Percentiles rank a stretch among this genome's conserved stretches.
phyloP scores from a whole-genome alignment of 2,797 vertebrate species.

The Peromyscus aztecus region DNA sequence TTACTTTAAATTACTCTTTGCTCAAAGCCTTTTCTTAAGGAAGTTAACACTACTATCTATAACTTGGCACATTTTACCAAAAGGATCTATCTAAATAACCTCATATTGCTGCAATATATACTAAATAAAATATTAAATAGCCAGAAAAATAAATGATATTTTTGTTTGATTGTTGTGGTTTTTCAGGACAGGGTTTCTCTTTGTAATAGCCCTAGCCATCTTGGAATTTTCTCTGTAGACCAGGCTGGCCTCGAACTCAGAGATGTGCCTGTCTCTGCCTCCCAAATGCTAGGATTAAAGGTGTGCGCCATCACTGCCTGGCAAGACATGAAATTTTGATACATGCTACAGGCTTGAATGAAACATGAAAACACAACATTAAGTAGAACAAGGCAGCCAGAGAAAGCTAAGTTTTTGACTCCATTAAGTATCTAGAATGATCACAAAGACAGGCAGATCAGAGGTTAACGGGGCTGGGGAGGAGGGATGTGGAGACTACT shows the following conservation, averaged over 20 bases:
- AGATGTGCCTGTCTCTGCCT: background rate
- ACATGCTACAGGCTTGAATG: background rate
- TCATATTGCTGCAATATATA: background rate
- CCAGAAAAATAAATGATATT: conserved; percentile 49
- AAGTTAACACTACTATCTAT: conserved; percentile 19
- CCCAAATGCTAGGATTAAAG: background rate
- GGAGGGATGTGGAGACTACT: background rate
- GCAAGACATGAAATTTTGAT: background rate
- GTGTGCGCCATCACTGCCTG: background rate
- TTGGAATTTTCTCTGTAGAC: background rate
- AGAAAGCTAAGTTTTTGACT: conserved; percentile 13
- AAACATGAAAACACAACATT: conserved; percentile 39
- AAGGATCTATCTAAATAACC: background rate
- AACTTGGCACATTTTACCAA: conserved; percentile 50
- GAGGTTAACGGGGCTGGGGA: background rate
- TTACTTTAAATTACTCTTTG: conserved; percentile 52
- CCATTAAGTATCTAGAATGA: background rate
- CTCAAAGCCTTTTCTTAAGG: conserved; percentile 65
- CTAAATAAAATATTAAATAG: background rate
- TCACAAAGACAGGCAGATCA: conserved; percentile 8
- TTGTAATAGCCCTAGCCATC: background rate
- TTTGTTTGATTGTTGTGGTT: background rate
- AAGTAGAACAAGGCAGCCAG: conserved; percentile 48
- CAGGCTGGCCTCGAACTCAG: background rate
- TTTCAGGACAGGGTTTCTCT: background rate